A percentile compares a stretch with the other conserved stretches of the same genome.
Evolutionary conservation across 2,113 vertebrate genomes (phyloP).

Genomic region (Anolis sagrei): DNA sequence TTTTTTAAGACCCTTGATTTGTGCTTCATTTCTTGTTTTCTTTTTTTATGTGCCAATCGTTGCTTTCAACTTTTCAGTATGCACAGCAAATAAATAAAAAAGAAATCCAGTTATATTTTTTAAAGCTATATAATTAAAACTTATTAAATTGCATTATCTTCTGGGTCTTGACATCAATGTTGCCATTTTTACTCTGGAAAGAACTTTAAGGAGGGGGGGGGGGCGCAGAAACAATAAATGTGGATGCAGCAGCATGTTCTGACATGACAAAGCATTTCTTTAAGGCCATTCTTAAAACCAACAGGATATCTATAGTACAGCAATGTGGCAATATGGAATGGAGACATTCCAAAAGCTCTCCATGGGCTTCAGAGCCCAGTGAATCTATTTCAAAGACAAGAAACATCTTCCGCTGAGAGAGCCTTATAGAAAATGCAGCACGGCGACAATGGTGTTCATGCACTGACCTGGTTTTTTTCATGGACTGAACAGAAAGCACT

Average conservation of each 20-base stretch:
- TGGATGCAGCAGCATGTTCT: conserved; percentile 37
- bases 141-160: background rate
- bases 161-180: background rate
- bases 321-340: background rate
- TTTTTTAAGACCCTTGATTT: too few relatives aligned
- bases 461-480: conserved; percentile 95
- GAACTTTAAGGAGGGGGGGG: background rate
- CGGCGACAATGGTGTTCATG: conserved; percentile 58
- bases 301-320: conserved; percentile 23
- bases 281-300: conserved; percentile 26
- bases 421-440: background rate
- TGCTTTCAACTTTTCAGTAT: background rate
- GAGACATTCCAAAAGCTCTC: conserved; percentile 6
- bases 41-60: accelerated
- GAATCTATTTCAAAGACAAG: conserved; percentile 31
- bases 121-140: background rate
- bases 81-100: background rate
- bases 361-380: background rate
- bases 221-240: conserved; percentile 44
- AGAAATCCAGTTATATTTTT: background rate
- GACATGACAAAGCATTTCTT: conserved; percentile 47
- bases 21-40: accelerated
- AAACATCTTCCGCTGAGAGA: background rate
- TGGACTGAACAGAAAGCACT: conserved; percentile 95
- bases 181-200: conserved; percentile 2